Conservation (phyloP, 2,797 vertebrate genomes). For the Champsocephalus esox region DNA sequence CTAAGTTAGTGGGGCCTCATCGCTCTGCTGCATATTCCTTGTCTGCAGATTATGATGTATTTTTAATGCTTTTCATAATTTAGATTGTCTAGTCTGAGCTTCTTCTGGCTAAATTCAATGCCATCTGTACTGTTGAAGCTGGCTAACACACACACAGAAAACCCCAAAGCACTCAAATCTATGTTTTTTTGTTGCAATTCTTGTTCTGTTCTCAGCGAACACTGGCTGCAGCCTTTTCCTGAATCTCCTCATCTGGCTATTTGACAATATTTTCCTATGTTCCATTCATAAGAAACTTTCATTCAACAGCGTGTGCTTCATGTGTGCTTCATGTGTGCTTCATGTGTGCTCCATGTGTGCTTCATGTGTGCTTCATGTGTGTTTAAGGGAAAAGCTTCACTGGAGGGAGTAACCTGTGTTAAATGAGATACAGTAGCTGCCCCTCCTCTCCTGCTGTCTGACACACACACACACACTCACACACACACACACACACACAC, state of each 20-base stretch:
- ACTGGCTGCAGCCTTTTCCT: neutral
- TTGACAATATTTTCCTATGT: neutral
- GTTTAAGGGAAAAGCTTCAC: slow-evolving; percentile 34
- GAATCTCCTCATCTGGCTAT: neutral
- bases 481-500: slow-evolving; percentile 3
- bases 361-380: neutral
- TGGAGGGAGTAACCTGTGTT: slow-evolving; percentile 56
- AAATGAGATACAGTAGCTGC: slow-evolving; percentile 72
- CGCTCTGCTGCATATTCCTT: neutral
- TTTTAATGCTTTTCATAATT: slow-evolving; percentile 28
- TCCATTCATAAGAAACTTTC: slow-evolving; percentile 15
- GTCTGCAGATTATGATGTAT: neutral
- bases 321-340: neutral
- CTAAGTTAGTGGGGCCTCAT: too few relatives aligned
- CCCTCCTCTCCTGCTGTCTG: slow-evolving; percentile 64
- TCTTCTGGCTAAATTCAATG: slow-evolving; percentile 1
- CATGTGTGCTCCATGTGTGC: neutral
- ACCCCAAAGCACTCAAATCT: neutral
- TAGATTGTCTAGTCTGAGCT: slow-evolving; percentile 24
- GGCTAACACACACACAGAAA: slow-evolving; percentile 10
- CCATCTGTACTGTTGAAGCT: slow-evolving; percentile 35
- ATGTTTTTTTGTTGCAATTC: neutral
- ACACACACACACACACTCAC: slow-evolving; percentile 16
- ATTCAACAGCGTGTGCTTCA: neutral
- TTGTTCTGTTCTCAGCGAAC: slow-evolving; percentile 1